Base-by-base conservation (phyloP, 1,140 invertebrate genomes). In the Coptotermes formosanus region DNA sequence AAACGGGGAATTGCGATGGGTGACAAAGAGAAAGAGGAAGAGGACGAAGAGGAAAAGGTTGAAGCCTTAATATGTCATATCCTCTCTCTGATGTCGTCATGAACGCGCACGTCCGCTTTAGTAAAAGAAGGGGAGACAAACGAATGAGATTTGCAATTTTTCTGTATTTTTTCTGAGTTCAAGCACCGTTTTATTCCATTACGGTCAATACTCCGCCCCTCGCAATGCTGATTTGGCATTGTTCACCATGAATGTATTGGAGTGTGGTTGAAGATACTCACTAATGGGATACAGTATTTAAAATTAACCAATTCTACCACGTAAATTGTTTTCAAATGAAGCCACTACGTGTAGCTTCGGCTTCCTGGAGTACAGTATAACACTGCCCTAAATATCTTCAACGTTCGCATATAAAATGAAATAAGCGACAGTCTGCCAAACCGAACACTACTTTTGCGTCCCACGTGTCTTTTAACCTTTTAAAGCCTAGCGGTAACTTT, bases 61-160 rank as follows among this genome's bases (percentile, higher is more conserved):
- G 64, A 30, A 30, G 64, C 64, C 25, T 75, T 75, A 75, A 75
- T 75, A 75, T 75, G 64, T 75, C 64, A 75, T 75, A 75, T 75
- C 64, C 64, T 75, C 25, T 75, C 64, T 75, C 64, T 75, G 64
- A 75, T 64, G 59, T 64, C 19, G 59, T 64, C 59, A 64, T 64
- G 21, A 64, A 25, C 0, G 9, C 64, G 19, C 25, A 75, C 64
- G 64, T 75, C 64, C 64, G 64, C 64, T 75, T 75, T 8, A 12
- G 25, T 25, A n/a, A 23, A 23, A 19, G 55, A 23, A 19, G 64
- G n/a, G 25, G 64, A 30, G 25, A 75, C 25, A 30, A 3, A 30
- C 64, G 64, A 75, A 75, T 75, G n/a, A 30, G 64, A 23, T 75
- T 30, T 75, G n/a, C n/a, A 30, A 75, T 75, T 75, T 75, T 75